These are phyloP conservation scores for Malurus cyaneus DNA, from an alignment of 2,113 vertebrate genomes.

Conservation along the genomic window DNA sequence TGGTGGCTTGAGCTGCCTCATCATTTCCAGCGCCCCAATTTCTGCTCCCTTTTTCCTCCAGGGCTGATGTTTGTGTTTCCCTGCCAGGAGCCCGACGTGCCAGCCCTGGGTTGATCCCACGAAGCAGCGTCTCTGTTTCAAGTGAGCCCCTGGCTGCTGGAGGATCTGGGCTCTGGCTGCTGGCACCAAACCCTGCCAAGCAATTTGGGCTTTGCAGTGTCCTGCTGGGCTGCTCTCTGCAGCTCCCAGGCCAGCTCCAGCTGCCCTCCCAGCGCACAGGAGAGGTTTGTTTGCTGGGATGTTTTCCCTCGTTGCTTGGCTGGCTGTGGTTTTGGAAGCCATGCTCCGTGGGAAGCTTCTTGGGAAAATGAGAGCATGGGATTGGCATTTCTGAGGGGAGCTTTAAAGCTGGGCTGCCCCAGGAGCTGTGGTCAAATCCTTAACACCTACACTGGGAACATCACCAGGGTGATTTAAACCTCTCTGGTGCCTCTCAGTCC, in stretches of 20 bases:
- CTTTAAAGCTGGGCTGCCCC: not conserved
- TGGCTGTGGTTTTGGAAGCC: constrained; percentile 45
- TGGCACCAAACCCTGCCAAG: not conserved
- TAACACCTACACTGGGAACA: not conserved
- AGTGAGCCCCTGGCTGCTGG: not conserved
- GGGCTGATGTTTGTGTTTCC: not conserved
- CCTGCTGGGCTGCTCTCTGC: constrained; percentile 1
- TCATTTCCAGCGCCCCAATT: not conserved
- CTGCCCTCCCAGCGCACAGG: not conserved
- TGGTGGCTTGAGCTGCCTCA: not conserved
- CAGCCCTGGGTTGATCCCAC: not conserved
- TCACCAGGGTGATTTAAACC: not conserved
- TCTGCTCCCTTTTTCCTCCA: not conserved
- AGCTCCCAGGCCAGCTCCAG: not conserved
- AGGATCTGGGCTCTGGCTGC: not conserved
- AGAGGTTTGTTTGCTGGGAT: constrained; percentile 40
- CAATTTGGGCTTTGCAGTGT: not conserved
- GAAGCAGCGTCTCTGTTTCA: not conserved
- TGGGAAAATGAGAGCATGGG: constrained; percentile 27
- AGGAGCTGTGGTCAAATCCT: not conserved
- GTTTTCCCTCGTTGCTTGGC: constrained; percentile 53
- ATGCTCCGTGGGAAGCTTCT: not conserved
- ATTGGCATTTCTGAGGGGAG: constrained; percentile 25
- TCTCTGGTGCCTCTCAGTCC: not conserved
- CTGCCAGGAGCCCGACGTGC: not conserved